Evolutionary conservation across 2,888 invertebrate species (phyloP), one percentile per base, ranked within the genome.

Genomic region (Drosophila testacea): DNA sequence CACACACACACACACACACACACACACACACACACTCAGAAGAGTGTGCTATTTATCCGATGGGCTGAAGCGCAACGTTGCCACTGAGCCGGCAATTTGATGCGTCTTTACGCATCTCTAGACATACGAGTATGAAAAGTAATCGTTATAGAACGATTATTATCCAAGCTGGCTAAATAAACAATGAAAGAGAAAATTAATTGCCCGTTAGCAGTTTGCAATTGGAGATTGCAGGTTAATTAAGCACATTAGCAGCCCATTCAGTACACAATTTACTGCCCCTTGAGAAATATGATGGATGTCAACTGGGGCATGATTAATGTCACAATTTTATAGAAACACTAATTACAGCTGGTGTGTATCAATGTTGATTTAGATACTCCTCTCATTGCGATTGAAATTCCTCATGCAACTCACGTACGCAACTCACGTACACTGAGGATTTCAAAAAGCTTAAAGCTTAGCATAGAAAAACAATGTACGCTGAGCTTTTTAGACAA

Each of bases 101-200:
- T 61, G 71, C 54, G 39, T 69, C 69, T 80, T 67, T 67, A 80
- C 86, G 80, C 81, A 83, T 76, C 80, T 81, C 34, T 76, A 68
- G 70, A 55, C 83, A 69, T 57, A 64, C 54, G 47, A 51, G 51
- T 41, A 51, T 2, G 22, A 22, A 34, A 11, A 36, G 46, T 39
- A 59, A 55, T 59, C 54, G 73, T 63, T 72, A 64, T 72, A 48
- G 88, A 85, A 82, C 68, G 71, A 73, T 84, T 77, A 67, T 48
- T 57, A 57, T 57, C 22, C 30, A 51, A 42, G 66, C 30, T 48
- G 52, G 69, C 72, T 66, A 60, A 69, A 67, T 70, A 64, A 83
- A 83, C 81, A 86, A 82, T 88, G 83, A 88, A 86, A 86, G 87
- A 86, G 87, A 83, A 88, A 83, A 88, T 88, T 81, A 83, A 83